These are phyloP conservation scores for Dermatemys mawii DNA, from an alignment of 2,113 vertebrate species.

Conservation along the genomic window DNA sequence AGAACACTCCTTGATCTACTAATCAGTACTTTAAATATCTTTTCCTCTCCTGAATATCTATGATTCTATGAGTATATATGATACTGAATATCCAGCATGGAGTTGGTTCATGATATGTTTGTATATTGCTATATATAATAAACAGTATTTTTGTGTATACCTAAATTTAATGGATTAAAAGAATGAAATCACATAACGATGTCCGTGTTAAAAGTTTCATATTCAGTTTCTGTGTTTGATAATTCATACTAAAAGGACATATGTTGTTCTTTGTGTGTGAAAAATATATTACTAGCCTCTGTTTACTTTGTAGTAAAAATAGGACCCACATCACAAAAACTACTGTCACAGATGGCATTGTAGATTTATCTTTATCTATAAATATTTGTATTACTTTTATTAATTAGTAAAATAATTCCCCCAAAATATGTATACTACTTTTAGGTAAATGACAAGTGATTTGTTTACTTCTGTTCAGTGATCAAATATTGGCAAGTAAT, in stretches of 20 bases:
- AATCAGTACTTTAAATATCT: not conserved
- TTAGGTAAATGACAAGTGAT: not conserved
- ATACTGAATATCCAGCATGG: not conserved
- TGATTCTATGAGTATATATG: not conserved
- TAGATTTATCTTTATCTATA: not conserved
- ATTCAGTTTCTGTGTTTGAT: not conserved
- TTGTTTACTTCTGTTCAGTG: not conserved
- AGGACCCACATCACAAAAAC: not conserved
- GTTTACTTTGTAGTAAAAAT: not conserved
- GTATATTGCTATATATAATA: not conserved
- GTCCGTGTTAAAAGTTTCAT: not conserved
- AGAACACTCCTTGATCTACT: not conserved
- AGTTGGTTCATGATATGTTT: not conserved
- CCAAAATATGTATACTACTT: not conserved
- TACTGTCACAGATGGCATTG: not conserved
- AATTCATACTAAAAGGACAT: not conserved
- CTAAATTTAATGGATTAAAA: not conserved
- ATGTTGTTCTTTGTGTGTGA: not conserved
- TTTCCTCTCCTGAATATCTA: not conserved
- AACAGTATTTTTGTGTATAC: not conserved
- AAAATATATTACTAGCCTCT: rapidly evolving
- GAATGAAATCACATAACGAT: not conserved
- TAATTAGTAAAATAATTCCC: not conserved
- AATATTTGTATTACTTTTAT: not conserved
- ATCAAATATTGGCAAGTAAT: not conserved